Percentiles rank a stretch among this genome's conserved stretches.
Evolutionary conservation across 2,888 invertebrate species (phyloP).

Genomic region (Limnephilus marmoratus): DNA sequence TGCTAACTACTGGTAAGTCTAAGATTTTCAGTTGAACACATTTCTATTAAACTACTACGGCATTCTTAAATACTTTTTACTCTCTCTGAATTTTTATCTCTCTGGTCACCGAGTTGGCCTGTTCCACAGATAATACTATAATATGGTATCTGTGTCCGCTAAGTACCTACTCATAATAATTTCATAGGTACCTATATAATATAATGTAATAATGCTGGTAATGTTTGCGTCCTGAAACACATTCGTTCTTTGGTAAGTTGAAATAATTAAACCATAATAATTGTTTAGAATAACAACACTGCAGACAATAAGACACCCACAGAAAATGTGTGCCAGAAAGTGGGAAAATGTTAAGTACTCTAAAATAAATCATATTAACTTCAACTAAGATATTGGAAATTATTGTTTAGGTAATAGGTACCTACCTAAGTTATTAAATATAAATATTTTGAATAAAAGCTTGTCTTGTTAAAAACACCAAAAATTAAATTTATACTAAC

Average conservation of each 20-base stretch:
- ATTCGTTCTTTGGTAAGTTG: not conserved
- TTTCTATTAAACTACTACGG: slow-evolving; percentile 62
- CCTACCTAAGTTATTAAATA: no score
- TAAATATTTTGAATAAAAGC: not conserved
- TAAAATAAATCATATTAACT: not conserved
- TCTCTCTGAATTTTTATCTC: slow-evolving; percentile 9
- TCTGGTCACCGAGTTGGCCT: not conserved
- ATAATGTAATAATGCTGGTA: not conserved
- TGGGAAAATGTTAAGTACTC: not conserved
- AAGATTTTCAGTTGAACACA: slow-evolving; percentile 65
- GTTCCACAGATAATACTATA: not conserved
- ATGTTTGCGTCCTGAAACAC: not conserved
- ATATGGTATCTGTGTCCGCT: not conserved
- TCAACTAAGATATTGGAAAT: not conserved
- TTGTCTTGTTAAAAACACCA: not conserved
- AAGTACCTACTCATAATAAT: not conserved
- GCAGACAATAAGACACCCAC: not conserved
- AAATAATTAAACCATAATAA: not conserved
- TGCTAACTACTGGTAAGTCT: slow-evolving; percentile 60
- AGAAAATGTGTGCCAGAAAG: not conserved
- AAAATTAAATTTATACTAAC: not conserved
- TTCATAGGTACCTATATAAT: not conserved
- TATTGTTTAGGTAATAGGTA: not conserved
- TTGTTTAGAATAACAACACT: not conserved
- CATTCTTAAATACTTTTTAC: slow-evolving; percentile 28